Evolutionary conservation across 2,888 invertebrate genomes (phyloP).

Genomic region (Lacanobia oleracea): DNA sequence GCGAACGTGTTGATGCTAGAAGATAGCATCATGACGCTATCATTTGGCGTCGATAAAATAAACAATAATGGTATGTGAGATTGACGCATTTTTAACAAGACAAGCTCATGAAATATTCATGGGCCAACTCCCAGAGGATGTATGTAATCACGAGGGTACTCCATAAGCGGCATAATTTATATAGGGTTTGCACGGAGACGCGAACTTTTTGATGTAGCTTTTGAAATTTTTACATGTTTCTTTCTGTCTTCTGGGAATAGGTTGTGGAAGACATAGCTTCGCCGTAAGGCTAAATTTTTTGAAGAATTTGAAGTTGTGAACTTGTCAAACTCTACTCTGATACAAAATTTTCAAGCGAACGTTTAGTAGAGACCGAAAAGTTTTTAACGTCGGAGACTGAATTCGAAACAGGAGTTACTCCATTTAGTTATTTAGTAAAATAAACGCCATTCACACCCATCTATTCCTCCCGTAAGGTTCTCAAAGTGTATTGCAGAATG

Average conservation of each 20-base stretch:
- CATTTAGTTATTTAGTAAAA: no score
- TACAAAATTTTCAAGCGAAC: no score
- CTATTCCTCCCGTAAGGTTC: no score
- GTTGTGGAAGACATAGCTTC: neutral
- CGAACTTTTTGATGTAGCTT: slow-evolving; percentile 9
- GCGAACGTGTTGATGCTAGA: slow-evolving; percentile 56
- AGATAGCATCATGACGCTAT: slow-evolving; percentile 61
- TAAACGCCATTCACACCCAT: no score
- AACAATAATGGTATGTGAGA: slow-evolving; percentile 78
- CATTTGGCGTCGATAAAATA: slow-evolving; percentile 82
- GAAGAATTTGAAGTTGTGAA: no score
- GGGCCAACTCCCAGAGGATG: slow-evolving; percentile 77
- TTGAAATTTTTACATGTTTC: slow-evolving; percentile 1
- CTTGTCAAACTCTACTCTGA: no score
- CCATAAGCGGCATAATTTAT: slow-evolving; percentile 71
- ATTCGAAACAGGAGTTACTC: no score
- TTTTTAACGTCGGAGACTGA: no score
- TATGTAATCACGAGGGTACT: slow-evolving; percentile 81
- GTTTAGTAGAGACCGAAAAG: no score
- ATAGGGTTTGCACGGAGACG: slow-evolving; percentile 71
- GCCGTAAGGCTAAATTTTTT: neutral
- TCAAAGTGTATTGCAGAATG: no score
- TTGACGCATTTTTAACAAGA: slow-evolving; percentile 88
- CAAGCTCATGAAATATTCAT: slow-evolving; percentile 85
- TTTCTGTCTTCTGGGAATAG: neutral